Percentiles rank a stretch among this genome's conserved stretches.
Conservation (phyloP, 2,888 invertebrate genomes). For the Macroteleia sp. region DNA sequence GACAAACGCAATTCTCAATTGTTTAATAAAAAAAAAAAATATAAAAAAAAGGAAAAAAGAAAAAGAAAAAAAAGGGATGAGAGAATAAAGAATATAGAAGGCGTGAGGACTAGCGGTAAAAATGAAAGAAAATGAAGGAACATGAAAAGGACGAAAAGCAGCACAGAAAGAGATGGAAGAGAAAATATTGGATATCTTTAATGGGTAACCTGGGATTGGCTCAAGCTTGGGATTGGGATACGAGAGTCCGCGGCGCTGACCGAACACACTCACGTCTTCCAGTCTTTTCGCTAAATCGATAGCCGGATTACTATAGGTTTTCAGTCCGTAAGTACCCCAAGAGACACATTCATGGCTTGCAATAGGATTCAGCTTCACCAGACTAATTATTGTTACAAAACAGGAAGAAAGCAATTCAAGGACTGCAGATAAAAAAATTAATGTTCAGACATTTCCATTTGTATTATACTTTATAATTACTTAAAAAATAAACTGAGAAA, state of each 20-base stretch:
- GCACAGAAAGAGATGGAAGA: conserved; percentile 33
- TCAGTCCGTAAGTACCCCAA: conserved; percentile 42
- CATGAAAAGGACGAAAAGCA: not conserved
- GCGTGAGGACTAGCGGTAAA: not conserved
- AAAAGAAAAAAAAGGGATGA: no score
- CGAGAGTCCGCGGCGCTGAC: conserved; percentile 47
- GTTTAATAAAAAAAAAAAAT: no score
- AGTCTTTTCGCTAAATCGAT: conserved; percentile 53
- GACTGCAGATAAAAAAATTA: no score
- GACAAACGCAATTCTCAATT: no score
- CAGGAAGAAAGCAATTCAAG: no score
- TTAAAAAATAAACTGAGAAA: no score
- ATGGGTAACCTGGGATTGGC: conserved; percentile 68
- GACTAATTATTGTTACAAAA: conserved; percentile 39
- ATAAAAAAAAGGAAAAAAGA: no score
- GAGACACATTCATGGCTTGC: conserved; percentile 41
- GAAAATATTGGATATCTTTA: conserved; percentile 73
- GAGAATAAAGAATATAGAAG: no score
- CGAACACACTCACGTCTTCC: conserved; percentile 55
- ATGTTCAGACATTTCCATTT: no score
- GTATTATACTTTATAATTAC: no score
- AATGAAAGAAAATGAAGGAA: conserved; percentile 37
- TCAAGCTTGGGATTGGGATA: conserved; percentile 44
- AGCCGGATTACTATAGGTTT: conserved; percentile 59
- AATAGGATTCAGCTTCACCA: conserved; percentile 32